These are phyloP conservation scores for Rhorus exstirpatorius DNA, from an alignment of 2,888 invertebrate genomes.

Conservation along the genomic window DNA sequence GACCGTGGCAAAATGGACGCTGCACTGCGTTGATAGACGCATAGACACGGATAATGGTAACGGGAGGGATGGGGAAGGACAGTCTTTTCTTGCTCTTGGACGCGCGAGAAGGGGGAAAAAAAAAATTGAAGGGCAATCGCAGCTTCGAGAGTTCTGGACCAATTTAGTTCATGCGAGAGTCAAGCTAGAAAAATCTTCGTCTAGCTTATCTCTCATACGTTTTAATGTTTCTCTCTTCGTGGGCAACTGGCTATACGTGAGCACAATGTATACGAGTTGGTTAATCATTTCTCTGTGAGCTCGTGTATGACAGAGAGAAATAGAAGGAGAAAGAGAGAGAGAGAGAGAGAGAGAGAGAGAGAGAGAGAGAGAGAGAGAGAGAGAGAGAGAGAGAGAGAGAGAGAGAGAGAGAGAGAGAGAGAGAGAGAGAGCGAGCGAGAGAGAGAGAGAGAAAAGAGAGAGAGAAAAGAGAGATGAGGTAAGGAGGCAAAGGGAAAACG, in stretches of 20 bases:
- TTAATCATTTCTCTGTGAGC: constrained; percentile 29
- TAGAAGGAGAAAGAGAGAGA: constrained; percentile 54
- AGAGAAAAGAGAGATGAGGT: constrained; percentile 44
- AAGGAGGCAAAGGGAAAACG: constrained; percentile 58
- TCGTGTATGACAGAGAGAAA: constrained; percentile 41
- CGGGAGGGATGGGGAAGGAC: constrained; percentile 5
- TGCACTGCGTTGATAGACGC: constrained; percentile 30
- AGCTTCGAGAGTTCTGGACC: constrained; percentile 73
- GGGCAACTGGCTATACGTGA: constrained; percentile 10
- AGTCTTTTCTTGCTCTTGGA: neutral
- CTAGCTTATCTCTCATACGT: constrained; percentile 63
- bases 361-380: constrained; percentile 36
- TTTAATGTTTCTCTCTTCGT: neutral
- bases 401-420: no score
- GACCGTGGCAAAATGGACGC: constrained; percentile 65
- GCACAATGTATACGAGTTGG: neutral
- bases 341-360: neutral
- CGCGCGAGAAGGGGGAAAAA: constrained; percentile 18
- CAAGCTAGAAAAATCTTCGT: constrained; percentile 69
- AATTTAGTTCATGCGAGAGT: constrained; percentile 74
- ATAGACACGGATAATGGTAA: constrained; percentile 32
- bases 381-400: constrained; percentile 7
- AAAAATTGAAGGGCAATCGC: constrained; percentile 66
- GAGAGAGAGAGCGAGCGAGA: no score
- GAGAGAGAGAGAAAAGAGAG: no score